Conservation (phyloP, 1,140 invertebrate species). For the Acyrthosiphon pisum region DNA sequence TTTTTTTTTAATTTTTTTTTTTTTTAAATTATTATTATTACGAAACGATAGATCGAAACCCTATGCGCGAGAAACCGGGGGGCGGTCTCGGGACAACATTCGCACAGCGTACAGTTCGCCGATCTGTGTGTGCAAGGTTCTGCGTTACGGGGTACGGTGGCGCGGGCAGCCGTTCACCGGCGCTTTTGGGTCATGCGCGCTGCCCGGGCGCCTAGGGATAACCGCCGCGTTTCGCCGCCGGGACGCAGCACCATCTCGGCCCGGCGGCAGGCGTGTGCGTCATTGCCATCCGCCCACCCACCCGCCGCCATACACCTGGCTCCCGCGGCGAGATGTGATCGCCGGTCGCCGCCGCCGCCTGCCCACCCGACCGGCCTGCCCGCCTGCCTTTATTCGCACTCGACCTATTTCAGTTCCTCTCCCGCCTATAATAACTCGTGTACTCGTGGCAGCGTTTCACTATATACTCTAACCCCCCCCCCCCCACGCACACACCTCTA, state of each 20-base stretch:
- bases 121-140: slow-evolving; percentile 51
- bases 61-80: not conserved
- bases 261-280: slow-evolving; percentile 49
- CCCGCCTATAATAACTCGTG: slow-evolving; percentile 50
- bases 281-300: slow-evolving; percentile 15
- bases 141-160: slow-evolving; percentile 32
- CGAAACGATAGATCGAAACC: slow-evolving; percentile 5
- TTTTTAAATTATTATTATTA: slow-evolving; percentile 23
- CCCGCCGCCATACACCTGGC: slow-evolving; percentile 39
- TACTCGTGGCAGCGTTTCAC: slow-evolving; percentile 43
- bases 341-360: slow-evolving; percentile 1
- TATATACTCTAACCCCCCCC: too few species aligned
- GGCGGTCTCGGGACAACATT: slow-evolving; percentile 22
- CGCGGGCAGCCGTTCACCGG: slow-evolving; percentile 44
- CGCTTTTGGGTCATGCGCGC: slow-evolving; percentile 51
- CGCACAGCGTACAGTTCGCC: slow-evolving; percentile 54
- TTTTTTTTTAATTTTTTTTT: slow-evolving; percentile 10
- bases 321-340: slow-evolving; percentile 46
- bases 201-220: slow-evolving; percentile 53
- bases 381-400: slow-evolving; percentile 52
- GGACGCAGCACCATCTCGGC: slow-evolving; percentile 54
- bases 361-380: slow-evolving; percentile 14
- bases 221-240: slow-evolving; percentile 48
- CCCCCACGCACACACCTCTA: not conserved
- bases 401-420: slow-evolving; percentile 51